These are phyloP conservation scores for Phortica okadai DNA, from an alignment of 2,888 invertebrate species.

Conservation along the genomic window DNA sequence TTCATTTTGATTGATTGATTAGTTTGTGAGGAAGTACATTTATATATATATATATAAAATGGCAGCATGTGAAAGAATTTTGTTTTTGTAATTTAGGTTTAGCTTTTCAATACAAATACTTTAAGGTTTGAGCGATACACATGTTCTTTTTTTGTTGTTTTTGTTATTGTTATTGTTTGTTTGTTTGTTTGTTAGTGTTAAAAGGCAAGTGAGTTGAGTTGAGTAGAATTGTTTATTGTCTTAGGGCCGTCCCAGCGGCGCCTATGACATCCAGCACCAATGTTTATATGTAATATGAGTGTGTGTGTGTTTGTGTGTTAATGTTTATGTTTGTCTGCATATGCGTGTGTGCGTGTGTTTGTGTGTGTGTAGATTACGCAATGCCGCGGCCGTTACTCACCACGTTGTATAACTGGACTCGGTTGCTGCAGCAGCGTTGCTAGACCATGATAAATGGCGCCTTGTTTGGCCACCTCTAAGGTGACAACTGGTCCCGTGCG, in stretches of 20 bases:
- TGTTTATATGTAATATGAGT: conserved; percentile 16
- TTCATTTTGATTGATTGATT: conserved; percentile 37
- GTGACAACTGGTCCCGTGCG: conserved; percentile 95
- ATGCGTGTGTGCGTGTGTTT: not conserved
- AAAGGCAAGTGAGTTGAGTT: not conserved
- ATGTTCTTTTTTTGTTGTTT: conserved; percentile 17
- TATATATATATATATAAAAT: conserved; percentile 31
- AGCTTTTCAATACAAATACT: conserved; percentile 59
- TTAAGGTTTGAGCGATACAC: conserved; percentile 19
- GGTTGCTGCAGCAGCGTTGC: conserved; percentile 95
- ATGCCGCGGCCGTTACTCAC: conserved; percentile 72
- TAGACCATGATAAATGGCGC: conserved; percentile 96
- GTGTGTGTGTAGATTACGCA: not conserved
- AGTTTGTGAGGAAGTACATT: conserved; percentile 9
- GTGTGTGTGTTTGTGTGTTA: not conserved
- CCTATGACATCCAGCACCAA: conserved; percentile 27
- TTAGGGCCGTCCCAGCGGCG: conserved; percentile 6
- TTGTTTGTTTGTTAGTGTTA: conserved; percentile 40
- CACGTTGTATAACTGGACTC: conserved; percentile 87
- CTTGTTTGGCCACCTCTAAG: conserved; percentile 97
- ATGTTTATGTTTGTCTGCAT: conserved; percentile 16
- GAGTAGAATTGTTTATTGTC: not conserved
- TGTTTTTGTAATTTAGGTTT: conserved; percentile 49
- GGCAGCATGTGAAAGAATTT: conserved; percentile 66
- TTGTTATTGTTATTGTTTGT: conserved; percentile 40